A percentile compares a stretch with the other conserved stretches of the same genome.
These are phyloP conservation scores for Struthio camelus DNA, from an alignment of 2,113 vertebrate species.

Conservation along the genomic window DNA sequence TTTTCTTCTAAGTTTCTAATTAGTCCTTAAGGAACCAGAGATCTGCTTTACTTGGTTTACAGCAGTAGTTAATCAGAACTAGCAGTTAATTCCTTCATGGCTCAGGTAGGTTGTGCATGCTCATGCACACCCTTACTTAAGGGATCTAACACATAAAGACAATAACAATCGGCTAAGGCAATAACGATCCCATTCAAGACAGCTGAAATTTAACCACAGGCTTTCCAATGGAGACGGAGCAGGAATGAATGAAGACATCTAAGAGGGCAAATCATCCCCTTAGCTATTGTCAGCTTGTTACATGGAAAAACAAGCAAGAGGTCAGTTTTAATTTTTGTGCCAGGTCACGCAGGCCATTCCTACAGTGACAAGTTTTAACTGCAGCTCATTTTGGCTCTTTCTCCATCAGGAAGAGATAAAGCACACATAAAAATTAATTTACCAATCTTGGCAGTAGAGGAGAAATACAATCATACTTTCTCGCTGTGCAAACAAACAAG, in stretches of 20 bases:
- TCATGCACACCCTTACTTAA: neutral
- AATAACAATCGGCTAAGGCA: neutral
- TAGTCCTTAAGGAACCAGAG: neutral
- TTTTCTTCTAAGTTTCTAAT: conserved; percentile 29
- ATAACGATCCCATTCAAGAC: neutral
- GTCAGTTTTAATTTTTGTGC: neutral
- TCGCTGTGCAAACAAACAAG: neutral
- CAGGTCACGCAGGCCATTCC: neutral
- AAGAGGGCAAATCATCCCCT: neutral
- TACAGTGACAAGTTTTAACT: neutral
- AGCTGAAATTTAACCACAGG: neutral
- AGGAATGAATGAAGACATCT: neutral
- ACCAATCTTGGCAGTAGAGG: neutral
- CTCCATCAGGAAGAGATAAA: neutral
- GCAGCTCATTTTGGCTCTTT: neutral
- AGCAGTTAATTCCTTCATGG: neutral
- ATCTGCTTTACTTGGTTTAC: neutral
- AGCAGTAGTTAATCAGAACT: neutral
- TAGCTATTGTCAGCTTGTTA: neutral
- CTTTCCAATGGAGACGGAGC: neutral
- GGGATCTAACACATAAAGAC: neutral
- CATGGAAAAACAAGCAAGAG: neutral
- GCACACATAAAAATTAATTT: neutral
- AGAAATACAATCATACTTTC: neutral
- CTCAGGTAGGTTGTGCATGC: neutral